A percentile compares a stretch with the other conserved stretches of the same genome.
These are phyloP conservation scores for Idaea aversata DNA, from an alignment of 2,888 invertebrate genomes.

Conservation along the genomic window DNA sequence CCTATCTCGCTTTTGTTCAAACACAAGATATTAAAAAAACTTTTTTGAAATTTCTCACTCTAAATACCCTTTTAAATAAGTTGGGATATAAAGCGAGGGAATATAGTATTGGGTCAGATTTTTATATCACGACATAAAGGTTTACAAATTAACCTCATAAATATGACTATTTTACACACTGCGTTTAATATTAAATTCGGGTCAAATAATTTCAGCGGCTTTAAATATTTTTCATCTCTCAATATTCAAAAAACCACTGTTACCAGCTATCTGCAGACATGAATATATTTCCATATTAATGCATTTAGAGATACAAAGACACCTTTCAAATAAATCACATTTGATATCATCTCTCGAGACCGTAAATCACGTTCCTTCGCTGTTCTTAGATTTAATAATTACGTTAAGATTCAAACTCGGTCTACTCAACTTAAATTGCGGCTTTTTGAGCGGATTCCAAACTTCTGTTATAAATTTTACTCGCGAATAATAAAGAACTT, in stretches of 20 bases:
- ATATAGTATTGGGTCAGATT: not conserved
- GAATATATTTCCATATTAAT: conserved; percentile 20
- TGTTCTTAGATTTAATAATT: conserved; percentile 20
- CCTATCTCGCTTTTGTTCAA: not conserved
- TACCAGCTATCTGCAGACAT: conserved; percentile 4
- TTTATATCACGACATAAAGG: not conserved
- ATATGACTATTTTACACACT: not conserved
- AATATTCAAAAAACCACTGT: not conserved
- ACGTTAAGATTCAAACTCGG: conserved; percentile 36
- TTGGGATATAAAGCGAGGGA: not conserved
- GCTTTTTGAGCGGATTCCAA: conserved; percentile 37
- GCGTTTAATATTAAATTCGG: not conserved
- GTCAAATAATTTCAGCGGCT: not conserved
- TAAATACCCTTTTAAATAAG: not conserved
- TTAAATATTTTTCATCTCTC: not conserved
- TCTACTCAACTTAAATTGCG: conserved; percentile 42
- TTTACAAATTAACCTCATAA: not conserved
- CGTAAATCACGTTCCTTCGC: conserved; percentile 17
- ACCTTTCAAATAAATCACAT: conserved; percentile 21
- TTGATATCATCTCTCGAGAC: conserved; percentile 15
- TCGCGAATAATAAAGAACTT: conserved; percentile 20
- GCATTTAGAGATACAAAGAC: conserved; percentile 16
- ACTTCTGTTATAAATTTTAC: conserved; percentile 33
- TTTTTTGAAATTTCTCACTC: too few relatives aligned
- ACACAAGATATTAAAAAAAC: not conserved